A percentile compares a stretch with the other conserved stretches of the same genome.
These are phyloP conservation scores for Nautilus pompilius DNA, from an alignment of 1,140 invertebrate genomes.

Conservation along the genomic window DNA sequence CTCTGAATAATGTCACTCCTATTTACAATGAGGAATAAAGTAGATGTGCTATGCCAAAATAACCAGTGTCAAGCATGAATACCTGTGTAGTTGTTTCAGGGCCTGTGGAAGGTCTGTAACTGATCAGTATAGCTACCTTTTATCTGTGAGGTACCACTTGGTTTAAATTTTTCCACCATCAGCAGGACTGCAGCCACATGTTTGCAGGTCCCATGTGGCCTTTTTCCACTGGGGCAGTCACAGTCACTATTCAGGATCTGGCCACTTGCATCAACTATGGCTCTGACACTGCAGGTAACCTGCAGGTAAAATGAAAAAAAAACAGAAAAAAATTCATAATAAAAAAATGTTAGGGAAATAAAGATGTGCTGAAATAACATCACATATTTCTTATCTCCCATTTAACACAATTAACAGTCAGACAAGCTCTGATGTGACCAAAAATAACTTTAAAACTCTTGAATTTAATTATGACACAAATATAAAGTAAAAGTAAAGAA, in stretches of 20 bases:
- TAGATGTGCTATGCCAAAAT: no score
- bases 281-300: conserved; percentile 7
- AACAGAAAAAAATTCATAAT: neutral
- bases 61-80: no score
- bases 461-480: neutral
- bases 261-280: conserved; percentile 23
- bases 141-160: no score
- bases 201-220: conserved; percentile 18
- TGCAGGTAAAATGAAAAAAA: neutral
- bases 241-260: conserved; percentile 10
- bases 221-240: conserved; percentile 18
- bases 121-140: conserved; percentile 13
- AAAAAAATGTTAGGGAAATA: neutral
- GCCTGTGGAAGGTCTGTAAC: conserved; percentile 12
- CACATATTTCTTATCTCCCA: no score
- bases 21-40: no score
- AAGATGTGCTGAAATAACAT: neutral
- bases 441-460: neutral
- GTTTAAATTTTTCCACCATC: conserved; percentile 13
- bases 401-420: neutral
- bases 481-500: neutral
- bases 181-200: conserved; percentile 15
- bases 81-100: no score
- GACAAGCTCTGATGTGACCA: no score
- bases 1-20: no score